These are phyloP conservation scores for Trissonchulus sp. DNA, from an alignment of 2,888 invertebrate genomes.

Conservation along the genomic window DNA sequence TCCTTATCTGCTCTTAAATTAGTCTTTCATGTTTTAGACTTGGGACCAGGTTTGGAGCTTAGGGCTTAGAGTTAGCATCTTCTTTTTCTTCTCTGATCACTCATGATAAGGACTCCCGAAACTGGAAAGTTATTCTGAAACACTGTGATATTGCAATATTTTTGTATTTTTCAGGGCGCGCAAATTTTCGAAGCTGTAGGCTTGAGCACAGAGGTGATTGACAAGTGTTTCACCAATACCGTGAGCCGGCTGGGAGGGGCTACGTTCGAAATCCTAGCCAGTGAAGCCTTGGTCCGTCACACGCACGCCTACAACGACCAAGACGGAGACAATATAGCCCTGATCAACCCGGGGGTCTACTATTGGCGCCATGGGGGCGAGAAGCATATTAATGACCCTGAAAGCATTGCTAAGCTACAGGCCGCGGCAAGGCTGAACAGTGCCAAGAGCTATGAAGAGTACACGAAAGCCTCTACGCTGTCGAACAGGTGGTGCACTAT, in stretches of 20 bases:
- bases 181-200: constrained; percentile 99
- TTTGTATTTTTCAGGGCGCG: constrained; percentile 66
- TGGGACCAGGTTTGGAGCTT: too few relatives aligned
- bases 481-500: constrained; percentile 78
- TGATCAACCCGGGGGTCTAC: constrained; percentile 82
- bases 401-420: constrained; percentile 69
- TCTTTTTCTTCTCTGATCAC: too few relatives aligned
- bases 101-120: too few relatives aligned
- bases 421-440: constrained; percentile 75
- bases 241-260: constrained; percentile 77
- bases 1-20: too few relatives aligned
- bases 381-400: constrained; percentile 93
- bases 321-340: constrained; percentile 65
- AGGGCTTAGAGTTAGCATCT: too few relatives aligned
- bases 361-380: constrained; percentile 88
- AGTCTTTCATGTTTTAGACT: too few relatives aligned
- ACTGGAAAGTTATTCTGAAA: too few relatives aligned
- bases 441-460: constrained; percentile 72
- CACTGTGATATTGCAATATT: too few relatives aligned
- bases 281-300: constrained; percentile 59
- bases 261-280: constrained; percentile 75
- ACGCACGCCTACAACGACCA: constrained; percentile 34
- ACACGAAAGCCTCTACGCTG: constrained; percentile 75
- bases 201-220: constrained; percentile 79
- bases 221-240: constrained; percentile 81